Evolutionary conservation across 2,113 vertebrate genomes (phyloP).

Genomic region (Lagenorhynchus albirostris): DNA sequence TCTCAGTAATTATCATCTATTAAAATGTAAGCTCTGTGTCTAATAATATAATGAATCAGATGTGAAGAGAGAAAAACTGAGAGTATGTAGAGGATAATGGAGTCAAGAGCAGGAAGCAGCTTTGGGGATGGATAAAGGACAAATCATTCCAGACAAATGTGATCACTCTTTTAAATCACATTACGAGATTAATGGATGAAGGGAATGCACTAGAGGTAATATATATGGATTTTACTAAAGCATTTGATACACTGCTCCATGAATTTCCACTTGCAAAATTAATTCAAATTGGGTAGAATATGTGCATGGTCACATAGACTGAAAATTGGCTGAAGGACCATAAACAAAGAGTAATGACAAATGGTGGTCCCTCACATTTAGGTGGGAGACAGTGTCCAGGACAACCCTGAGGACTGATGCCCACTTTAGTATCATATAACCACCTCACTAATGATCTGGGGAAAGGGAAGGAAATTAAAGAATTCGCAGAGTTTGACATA

Average conservation of each 20-base stretch:
- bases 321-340: constrained; percentile 65
- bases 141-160: constrained; percentile 66
- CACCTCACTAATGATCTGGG: neutral
- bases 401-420: neutral
- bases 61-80: constrained; percentile 29
- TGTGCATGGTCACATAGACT: constrained; percentile 72
- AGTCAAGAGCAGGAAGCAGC: constrained; percentile 41
- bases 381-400: neutral
- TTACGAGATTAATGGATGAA: constrained; percentile 69
- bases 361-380: constrained; percentile 39
- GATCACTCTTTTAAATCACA: constrained; percentile 70
- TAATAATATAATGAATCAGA: constrained; percentile 39
- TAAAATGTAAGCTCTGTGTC: constrained; percentile 13
- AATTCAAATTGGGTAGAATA: constrained; percentile 75
- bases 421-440: neutral
- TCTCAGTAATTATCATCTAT: neutral
- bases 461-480: neutral
- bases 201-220: constrained; percentile 64
- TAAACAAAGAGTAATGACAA: constrained; percentile 69
- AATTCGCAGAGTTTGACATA: constrained; percentile 16
- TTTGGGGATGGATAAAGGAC: constrained; percentile 56
- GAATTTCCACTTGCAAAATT: constrained; percentile 73
- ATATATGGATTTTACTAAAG: constrained; percentile 68
- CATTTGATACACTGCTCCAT: constrained; percentile 70
- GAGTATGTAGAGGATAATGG: neutral